Evolutionary conservation across 2,797 vertebrate species (phyloP).

Genomic region (Gastrophryne carolinensis): DNA sequence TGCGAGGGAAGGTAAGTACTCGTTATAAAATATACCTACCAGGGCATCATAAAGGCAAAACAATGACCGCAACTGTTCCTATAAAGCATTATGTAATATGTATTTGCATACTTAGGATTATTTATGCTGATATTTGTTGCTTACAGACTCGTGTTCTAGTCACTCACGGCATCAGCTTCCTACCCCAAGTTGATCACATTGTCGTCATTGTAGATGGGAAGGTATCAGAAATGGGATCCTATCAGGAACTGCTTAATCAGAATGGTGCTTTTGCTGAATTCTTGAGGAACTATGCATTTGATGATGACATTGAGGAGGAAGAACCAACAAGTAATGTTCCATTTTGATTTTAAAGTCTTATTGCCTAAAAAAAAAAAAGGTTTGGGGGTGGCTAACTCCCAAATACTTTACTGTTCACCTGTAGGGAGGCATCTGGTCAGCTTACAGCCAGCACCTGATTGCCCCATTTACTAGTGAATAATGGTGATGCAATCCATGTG

Average conservation of each 20-base stretch:
- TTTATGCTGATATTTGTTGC: neutral
- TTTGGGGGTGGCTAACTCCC: no score
- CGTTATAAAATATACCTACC: no score
- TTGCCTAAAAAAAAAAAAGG: no score
- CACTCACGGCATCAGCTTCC: constrained; percentile 90
- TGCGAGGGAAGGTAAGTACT: constrained; percentile 82
- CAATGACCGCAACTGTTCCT: no score
- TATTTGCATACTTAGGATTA: no score
- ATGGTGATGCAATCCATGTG: no score
- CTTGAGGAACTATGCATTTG: constrained; percentile 82
- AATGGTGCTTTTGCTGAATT: constrained; percentile 90
- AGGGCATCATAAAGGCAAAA: no score
- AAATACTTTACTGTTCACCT: no score
- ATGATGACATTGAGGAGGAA: constrained; percentile 77
- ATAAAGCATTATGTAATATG: no score
- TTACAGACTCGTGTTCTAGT: constrained; percentile 88
- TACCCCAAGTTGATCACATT: constrained; percentile 90
- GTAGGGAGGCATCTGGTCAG: no score
- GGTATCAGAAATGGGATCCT: constrained; percentile 91
- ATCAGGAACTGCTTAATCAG: constrained; percentile 82
- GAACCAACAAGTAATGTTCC: constrained; percentile 67
- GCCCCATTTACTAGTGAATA: no score
- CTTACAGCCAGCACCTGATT: no score
- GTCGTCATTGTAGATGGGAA: constrained; percentile 85
- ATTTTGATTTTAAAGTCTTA: neutral